Conservation (phyloP, 2,888 invertebrate genomes). For the Morpho achilles region DNA sequence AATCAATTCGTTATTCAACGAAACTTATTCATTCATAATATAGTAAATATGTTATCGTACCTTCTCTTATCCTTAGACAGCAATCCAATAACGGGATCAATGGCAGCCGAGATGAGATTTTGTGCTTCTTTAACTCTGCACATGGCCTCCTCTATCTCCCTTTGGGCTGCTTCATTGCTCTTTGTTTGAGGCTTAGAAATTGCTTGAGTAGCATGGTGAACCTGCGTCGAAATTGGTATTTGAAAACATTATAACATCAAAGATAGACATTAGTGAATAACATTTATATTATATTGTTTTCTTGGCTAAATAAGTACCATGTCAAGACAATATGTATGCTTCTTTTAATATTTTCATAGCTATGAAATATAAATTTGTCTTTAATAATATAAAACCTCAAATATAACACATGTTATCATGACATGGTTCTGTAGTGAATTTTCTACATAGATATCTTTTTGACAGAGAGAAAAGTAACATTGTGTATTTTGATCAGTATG, state of each 20-base stretch:
- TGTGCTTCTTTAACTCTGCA: conserved; percentile 97
- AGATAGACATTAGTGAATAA: background rate
- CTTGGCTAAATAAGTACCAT: background rate
- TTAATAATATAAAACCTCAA: too few relatives aligned
- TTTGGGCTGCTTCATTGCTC: conserved; percentile 96
- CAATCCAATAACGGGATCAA: conserved; percentile 94
- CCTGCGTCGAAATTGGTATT: conserved; percentile 51
- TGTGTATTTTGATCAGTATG: background rate
- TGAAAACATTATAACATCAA: conserved; percentile 1
- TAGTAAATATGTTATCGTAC: conserved; percentile 33
- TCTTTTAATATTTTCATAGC: too few relatives aligned
- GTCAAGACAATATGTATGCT: background rate
- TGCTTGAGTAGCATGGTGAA: conserved; percentile 94
- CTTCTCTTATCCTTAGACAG: conserved; percentile 91
- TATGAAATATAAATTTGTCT: too few relatives aligned
- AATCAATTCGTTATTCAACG: too few relatives aligned
- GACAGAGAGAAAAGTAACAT: background rate
- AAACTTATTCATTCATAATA: too few relatives aligned
- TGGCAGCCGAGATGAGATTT: conserved; percentile 95
- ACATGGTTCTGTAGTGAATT: background rate
- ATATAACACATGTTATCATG: background rate
- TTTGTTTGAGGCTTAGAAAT: conserved; percentile 96
- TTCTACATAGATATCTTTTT: background rate
- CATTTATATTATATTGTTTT: background rate
- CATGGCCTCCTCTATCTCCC: conserved; percentile 98